Base-by-base conservation (phyloP, 2,888 invertebrate genomes). In the Limnephilus rhombicus region DNA sequence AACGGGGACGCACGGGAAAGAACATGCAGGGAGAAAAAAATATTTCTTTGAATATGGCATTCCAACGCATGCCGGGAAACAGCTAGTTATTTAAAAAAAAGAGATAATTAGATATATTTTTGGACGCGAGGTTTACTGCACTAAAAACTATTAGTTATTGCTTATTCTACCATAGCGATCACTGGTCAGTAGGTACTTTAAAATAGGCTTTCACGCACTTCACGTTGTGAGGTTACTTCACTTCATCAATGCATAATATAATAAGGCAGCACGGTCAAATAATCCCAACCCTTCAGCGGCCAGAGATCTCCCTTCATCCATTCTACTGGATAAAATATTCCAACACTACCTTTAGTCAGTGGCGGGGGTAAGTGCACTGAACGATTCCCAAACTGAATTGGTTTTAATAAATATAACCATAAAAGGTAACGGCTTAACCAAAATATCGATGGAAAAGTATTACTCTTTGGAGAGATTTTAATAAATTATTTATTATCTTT, bases 231-330 rank as follows among this genome's bases (percentile, higher is more conserved):
- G 83, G 24, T 37, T 12, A 37, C 83, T 83, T 83, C 37, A 37
- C 83, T 83, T 83, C 37, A 83, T 83, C 24, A 83, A 83, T 83
- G 37, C 24, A 37, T 37, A 83, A 83, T 15, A 9, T 83, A 41
- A 34, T 83, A 34, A 37, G 34, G 41, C 0, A 18, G 83, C 18
- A 37, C 18, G 83, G 37, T 18, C 18, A 41, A 83, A 37, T 31
- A 13, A 82, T 34, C 34, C 83, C 37, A 37, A 3, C 68, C n/a
- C 7, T 11, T 0, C 4, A 7, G 37, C 2, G 83, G 7, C 37
- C 9, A 37, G 37, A 34, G 37, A 37, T 37, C 24, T 37, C 34
- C 34, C 31, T 24, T 83, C 18, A 4, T 83, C 37, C 15, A 31
- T 12, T 34, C 37, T n/a, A 37, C 83, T 34, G 9, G 24, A 68